Evolutionary conservation across 2,888 invertebrate genomes (phyloP), one percentile per base, ranked within the genome.

Genomic region (Lithophane semibrunnea): DNA sequence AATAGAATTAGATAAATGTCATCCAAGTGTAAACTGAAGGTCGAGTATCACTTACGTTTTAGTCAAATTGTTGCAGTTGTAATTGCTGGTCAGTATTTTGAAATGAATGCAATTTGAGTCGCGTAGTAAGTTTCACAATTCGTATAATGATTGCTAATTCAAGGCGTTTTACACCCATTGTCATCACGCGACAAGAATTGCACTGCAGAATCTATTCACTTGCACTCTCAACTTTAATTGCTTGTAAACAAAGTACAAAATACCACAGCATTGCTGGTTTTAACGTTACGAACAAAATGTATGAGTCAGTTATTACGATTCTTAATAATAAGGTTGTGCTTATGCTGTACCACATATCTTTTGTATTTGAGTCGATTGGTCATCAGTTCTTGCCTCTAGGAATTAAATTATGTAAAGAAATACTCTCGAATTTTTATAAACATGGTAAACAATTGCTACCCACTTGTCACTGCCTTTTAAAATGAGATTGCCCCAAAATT

Each of bases 211-310:
- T 66, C 70, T 73, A 75, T 73, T 64, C 73, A 86, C 75, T 76
- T 79, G 71, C 63, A 86, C 72, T 83, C 76, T 78, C 83, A 87
- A 88, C 87, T 89, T 91, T 89, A 87, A 89, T 92, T 90, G 90
- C 92, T 93, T 92, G 91, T 91, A 93, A 93, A 93, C 91, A 92
- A 94, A 96, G 96, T 96, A 95, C 96, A 95, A 95, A 88, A 94
- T 93, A 91, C 86, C 85, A 91, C 90, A 91, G 90, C 89, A 91
- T 90, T 88, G 88, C 83, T 86, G 74, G 74, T 84, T 79, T 82
- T 73, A 84, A 82, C 75, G 79, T 88, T 86, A 86, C 90, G 92
- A 94, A 93, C 90, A 92, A 91, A 90, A 87, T 76, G 82, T 89
- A 80, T 85, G 84, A 88, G 83, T 89, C 88, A 86, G 88, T 88